phyloP scores from a whole-genome alignment of 2,113 vertebrate genomes.

The Callocephalon fimbriatum region DNA sequence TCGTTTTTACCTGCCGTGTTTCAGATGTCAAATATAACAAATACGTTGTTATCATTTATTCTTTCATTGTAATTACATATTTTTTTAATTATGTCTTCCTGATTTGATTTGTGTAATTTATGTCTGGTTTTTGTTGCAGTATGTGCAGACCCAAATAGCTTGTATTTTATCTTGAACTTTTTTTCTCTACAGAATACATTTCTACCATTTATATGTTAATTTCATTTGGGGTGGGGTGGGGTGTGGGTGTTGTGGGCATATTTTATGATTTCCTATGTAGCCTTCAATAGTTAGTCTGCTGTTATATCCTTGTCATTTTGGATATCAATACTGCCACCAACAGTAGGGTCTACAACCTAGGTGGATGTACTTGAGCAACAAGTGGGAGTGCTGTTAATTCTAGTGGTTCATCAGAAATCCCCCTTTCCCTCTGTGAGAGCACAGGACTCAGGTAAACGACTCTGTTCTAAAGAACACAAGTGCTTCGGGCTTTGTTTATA shows the following conservation, averaged over 20 bases:
- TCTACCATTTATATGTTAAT: not conserved
- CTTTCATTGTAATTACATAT: not conserved
- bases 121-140: not conserved
- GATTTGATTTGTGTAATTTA: not conserved
- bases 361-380: not conserved
- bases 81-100: not conserved
- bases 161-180: not conserved
- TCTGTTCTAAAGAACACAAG: not conserved
- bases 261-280: not conserved
- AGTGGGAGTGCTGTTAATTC: not conserved
- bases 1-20: not conserved
- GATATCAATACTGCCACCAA: not conserved
- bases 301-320: not conserved
- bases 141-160: not conserved
- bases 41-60: not conserved
- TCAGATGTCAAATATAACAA: not conserved
- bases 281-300: not conserved
- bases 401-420: not conserved
- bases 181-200: not conserved
- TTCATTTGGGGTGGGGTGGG: not conserved
- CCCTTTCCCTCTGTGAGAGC: not conserved
- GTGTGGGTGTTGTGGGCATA: not conserved
- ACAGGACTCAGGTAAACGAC: not conserved
- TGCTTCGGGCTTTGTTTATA: not conserved
- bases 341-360: not conserved